Percentiles rank a stretch among this genome's conserved stretches.
These are phyloP conservation scores for Sialis fuliginosa DNA, from an alignment of 2,888 invertebrate genomes.

Conservation along the genomic window DNA sequence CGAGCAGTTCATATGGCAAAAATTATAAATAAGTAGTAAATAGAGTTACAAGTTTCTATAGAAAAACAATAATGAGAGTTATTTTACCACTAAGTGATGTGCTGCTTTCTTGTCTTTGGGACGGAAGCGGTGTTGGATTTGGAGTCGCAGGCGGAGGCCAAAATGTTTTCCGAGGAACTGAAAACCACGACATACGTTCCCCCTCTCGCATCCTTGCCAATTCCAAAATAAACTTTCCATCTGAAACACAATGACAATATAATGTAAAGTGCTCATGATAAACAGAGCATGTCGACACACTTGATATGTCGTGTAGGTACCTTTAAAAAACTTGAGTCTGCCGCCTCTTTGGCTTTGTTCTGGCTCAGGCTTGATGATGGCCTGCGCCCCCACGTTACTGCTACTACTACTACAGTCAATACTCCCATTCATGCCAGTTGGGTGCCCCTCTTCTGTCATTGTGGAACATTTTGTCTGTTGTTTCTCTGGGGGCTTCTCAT, in stretches of 20 bases:
- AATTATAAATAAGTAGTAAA: neutral
- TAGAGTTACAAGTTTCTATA: neutral
- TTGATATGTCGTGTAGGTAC: conserved; percentile 23
- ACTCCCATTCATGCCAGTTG: conserved; percentile 54
- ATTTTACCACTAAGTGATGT: conserved; percentile 63
- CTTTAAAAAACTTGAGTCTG: conserved; percentile 65
- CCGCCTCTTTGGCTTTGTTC: conserved; percentile 37
- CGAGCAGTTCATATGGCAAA: neutral
- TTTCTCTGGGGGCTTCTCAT: conserved; percentile 39
- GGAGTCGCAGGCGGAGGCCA: conserved; percentile 65
- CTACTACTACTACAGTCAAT: conserved; percentile 35
- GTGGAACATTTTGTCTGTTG: conserved; percentile 55
- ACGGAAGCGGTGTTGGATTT: conserved; percentile 34
- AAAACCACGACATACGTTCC: conserved; percentile 74
- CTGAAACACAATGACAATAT: conserved; percentile 24
- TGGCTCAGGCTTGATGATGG: conserved; percentile 28
- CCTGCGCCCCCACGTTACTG: conserved; percentile 23
- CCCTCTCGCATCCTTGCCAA: conserved; percentile 58
- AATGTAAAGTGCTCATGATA: neutral
- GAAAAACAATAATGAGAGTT: conserved; percentile 4
- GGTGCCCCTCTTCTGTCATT: conserved; percentile 49
- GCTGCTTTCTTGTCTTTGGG: conserved; percentile 50
- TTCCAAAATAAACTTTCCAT: conserved; percentile 83
- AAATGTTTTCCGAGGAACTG: conserved; percentile 74
- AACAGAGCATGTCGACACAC: conserved; percentile 3